Percentiles rank a stretch among this genome's conserved stretches.
These are phyloP conservation scores for Odontamblyopus rebecca DNA, from an alignment of 2,797 vertebrate species.

Conservation along the genomic window DNA sequence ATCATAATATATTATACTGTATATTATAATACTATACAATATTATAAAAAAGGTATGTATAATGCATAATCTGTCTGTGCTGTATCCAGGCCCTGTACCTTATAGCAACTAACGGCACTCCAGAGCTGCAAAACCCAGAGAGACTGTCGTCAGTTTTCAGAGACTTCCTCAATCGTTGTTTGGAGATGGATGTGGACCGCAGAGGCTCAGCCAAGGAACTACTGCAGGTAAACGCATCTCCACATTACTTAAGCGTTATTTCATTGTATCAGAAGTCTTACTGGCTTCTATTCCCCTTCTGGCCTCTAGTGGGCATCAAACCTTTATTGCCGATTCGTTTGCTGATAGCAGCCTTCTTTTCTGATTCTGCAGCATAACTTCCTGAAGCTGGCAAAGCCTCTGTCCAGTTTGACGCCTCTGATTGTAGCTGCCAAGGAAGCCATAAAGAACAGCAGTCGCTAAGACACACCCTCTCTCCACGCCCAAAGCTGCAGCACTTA, in stretches of 20 bases:
- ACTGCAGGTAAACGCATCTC: slow-evolving; percentile 82
- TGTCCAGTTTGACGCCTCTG: slow-evolving; percentile 97
- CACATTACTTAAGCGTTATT: neutral
- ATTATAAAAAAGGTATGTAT: neutral
- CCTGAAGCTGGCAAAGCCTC: slow-evolving; percentile 97
- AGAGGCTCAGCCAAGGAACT: slow-evolving; percentile 95
- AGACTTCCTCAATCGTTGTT: slow-evolving; percentile 95
- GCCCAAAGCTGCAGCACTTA: slow-evolving; percentile 58
- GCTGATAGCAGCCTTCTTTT: neutral
- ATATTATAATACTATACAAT: neutral
- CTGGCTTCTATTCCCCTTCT: neutral
- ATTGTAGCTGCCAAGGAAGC: slow-evolving; percentile 99
- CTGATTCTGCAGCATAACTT: slow-evolving; percentile 87
- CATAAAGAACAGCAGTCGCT: slow-evolving; percentile 98
- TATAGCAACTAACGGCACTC: slow-evolving; percentile 98
- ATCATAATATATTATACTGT: too few relatives aligned
- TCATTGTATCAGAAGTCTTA: neutral
- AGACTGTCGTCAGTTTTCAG: slow-evolving; percentile 95
- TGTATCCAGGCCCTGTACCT: slow-evolving; percentile 89
- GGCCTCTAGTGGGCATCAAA: slow-evolving; percentile 1
- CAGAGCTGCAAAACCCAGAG: slow-evolving; percentile 97
- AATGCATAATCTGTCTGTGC: neutral
- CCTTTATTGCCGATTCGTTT: neutral
- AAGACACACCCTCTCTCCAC: slow-evolving; percentile 62
- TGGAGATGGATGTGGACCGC: slow-evolving; percentile 99